These are phyloP conservation scores for Spilogale gracilis DNA, from an alignment of 2,113 vertebrate genomes.

Conservation along the genomic window DNA sequence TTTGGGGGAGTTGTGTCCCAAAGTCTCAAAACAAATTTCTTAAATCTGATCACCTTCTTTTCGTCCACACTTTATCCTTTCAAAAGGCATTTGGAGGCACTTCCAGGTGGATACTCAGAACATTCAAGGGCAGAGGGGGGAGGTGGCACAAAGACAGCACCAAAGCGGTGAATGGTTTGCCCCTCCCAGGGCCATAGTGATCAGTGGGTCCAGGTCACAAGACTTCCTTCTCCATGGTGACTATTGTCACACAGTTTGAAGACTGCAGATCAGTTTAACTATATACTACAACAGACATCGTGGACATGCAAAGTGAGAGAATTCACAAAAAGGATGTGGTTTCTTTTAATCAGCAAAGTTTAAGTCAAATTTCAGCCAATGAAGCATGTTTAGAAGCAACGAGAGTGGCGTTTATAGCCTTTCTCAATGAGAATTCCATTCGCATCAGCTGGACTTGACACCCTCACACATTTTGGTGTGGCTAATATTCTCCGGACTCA, in stretches of 20 bases:
- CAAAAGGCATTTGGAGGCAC: not conserved
- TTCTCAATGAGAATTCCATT: not conserved
- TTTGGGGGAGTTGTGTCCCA: not conserved
- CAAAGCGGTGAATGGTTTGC: too few relatives aligned
- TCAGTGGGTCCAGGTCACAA: not conserved
- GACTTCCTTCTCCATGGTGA: not conserved
- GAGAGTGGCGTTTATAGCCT: not conserved
- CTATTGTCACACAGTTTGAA: not conserved
- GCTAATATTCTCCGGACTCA: not conserved
- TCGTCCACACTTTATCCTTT: not conserved
- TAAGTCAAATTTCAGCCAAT: not conserved
- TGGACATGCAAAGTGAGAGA: not conserved
- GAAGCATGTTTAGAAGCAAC: not conserved
- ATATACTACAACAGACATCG: not conserved
- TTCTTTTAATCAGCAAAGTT: not conserved
- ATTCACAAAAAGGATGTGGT: not conserved
- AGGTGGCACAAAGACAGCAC: not conserved
- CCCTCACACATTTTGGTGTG: not conserved
- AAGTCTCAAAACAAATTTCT: conserved; percentile 18
- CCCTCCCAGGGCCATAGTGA: not conserved
- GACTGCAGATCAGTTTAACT: not conserved
- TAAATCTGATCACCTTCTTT: conserved; percentile 46
- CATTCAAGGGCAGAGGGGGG: not conserved
- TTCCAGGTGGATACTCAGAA: not conserved
- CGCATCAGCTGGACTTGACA: not conserved